Base-by-base conservation (phyloP, 1,140 invertebrate species). In the Sipha flava region DNA sequence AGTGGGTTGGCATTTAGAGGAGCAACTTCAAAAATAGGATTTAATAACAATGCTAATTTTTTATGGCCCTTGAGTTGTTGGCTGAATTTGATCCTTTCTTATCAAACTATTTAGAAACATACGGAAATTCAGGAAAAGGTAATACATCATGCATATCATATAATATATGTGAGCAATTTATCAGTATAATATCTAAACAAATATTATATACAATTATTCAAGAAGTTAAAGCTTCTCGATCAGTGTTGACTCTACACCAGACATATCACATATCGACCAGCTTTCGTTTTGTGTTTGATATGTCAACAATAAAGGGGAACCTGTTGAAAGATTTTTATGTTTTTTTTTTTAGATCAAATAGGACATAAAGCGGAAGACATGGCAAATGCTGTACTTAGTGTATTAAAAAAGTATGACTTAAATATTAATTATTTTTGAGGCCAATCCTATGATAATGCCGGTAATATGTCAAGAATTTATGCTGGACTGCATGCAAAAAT, bases 241-340 rank as follows among this genome's bases (percentile, higher is more conserved):
- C 84, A 57, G 82, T 86, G 1, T 45, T n/a, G 85, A 86, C 83
- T 86, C 84, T 9, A 85, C 84, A n/a, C 83, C 84, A 31, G 84
- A 86, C 81, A 81, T 85, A 57, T 80, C 83, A 9, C 83, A 85
- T 66, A 81, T 83, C 0, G 85, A 86, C 81, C 84, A 86, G 79
- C 81, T 86, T 12, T 83, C 83, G 45, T 75, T 84, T 47, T 75
- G 83, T 12, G 59, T 83, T 75, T 45, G 83, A 81, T 84, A 82
- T 79, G 77, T 89, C 16, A 26, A 64, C 3, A 54, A 79, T 62
- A 45, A 70, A 68, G 80, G 80, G n/a, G 43, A 34, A 29, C 79
- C 47, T 21, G 23, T 81, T 31, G 81, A 81, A 81, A 45, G 79
- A 29, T 81, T 81, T 68, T 26, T 81, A 23, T 23, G 43, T 16